Conservation (phyloP, 2,888 invertebrate species). For the Cephus runcator region DNA sequence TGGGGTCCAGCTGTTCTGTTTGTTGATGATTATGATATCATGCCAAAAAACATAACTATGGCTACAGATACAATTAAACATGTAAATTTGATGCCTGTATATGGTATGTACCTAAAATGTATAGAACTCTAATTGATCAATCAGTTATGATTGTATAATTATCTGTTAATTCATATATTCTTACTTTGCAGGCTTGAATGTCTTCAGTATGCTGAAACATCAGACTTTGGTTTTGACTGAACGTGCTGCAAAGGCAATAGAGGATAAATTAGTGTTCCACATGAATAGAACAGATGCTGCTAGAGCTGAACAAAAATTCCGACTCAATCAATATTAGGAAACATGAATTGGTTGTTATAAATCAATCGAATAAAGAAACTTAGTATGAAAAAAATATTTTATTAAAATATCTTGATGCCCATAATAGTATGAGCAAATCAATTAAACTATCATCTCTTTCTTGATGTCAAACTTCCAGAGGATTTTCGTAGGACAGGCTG, state of each 20-base stretch:
- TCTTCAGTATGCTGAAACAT: slow-evolving; percentile 96
- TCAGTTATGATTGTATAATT: background rate
- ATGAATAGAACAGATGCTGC: slow-evolving; percentile 72
- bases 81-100: slow-evolving; percentile 94
- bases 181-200: slow-evolving; percentile 77
- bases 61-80: slow-evolving; percentile 84
- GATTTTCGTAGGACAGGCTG: slow-evolving; percentile 49
- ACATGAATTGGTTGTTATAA: background rate
- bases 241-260: slow-evolving; percentile 85
- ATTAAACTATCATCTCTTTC: slow-evolving; percentile 37
- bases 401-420: slow-evolving; percentile 6
- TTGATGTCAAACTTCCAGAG: slow-evolving; percentile 38
- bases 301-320: slow-evolving; percentile 68
- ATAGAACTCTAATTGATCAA: background rate
- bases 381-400: slow-evolving; percentile 20
- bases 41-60: slow-evolving; percentile 87
- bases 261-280: slow-evolving; percentile 79
- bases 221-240: slow-evolving; percentile 90
- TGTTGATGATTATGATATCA: slow-evolving; percentile 90
- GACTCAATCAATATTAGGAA: slow-evolving; percentile 71
- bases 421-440: background rate
- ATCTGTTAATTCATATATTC: background rate
- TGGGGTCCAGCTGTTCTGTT: slow-evolving; percentile 98
- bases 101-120: slow-evolving; percentile 69
- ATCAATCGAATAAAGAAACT: slow-evolving; percentile 6